Conservation (phyloP, 2,888 invertebrate genomes). For the Myopa tessellatipennis region DNA sequence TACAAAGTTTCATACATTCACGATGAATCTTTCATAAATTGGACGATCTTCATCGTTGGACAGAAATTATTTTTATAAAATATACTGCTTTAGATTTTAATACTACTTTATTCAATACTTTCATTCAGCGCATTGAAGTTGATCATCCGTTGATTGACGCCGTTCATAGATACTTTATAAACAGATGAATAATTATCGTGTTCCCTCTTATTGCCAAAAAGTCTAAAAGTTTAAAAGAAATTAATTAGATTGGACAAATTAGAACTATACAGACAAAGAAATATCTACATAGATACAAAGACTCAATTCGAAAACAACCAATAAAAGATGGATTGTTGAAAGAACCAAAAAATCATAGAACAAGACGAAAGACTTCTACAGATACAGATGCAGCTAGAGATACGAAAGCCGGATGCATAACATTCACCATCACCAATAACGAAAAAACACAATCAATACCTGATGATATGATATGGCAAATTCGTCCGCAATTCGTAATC, state of each 20-base stretch:
- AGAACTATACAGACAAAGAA: not conserved
- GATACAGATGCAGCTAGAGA: too few species aligned
- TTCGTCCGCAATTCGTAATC: too few species aligned
- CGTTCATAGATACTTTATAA: not conserved
- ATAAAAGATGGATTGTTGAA: constrained; percentile 1
- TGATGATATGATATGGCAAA: too few species aligned
- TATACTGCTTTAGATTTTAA: too few species aligned
- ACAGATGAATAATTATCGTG: constrained; percentile 3
- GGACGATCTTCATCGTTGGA: too few species aligned
- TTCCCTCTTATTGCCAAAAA: not conserved
- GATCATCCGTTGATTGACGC: not conserved
- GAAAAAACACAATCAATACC: not conserved
- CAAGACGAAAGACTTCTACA: not conserved
- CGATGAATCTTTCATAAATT: too few species aligned
- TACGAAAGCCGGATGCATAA: not conserved
- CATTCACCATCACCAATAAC: constrained; percentile 14
- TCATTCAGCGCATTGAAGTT: not conserved
- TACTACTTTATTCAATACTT: not conserved
- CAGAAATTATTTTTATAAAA: too few species aligned
- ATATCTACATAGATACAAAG: not conserved
- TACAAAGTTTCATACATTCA: too few species aligned
- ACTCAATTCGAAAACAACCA: not conserved
- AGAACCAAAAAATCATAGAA: not conserved
- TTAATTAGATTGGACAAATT: not conserved
- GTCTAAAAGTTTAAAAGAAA: constrained; percentile 3